These are phyloP conservation scores for Temnothorax longispinosus DNA, from an alignment of 1,140 invertebrate genomes.

Conservation along the genomic window DNA sequence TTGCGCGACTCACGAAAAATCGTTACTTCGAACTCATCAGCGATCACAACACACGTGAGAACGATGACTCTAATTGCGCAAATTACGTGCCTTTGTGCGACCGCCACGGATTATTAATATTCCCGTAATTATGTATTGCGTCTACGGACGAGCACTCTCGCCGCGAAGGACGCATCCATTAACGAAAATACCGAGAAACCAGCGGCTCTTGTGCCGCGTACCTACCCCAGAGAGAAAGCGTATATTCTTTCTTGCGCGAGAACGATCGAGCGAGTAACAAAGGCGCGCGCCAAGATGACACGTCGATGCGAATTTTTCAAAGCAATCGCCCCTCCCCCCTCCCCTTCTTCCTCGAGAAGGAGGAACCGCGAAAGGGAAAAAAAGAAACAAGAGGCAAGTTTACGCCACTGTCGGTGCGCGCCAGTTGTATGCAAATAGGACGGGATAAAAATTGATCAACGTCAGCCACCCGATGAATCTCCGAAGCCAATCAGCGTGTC, in stretches of 20 bases:
- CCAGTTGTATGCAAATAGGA: constrained; percentile 79
- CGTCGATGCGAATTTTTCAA: constrained; percentile 36
- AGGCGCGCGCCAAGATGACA: not conserved
- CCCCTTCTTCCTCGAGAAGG: not conserved
- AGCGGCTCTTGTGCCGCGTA: not conserved
- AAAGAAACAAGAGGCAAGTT: constrained; percentile 29
- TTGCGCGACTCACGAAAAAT: constrained; percentile 44
- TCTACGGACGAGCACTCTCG: constrained; percentile 4
- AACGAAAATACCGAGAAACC: constrained; percentile 31
- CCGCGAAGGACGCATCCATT: constrained; percentile 23
- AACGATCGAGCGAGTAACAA: constrained; percentile 32
- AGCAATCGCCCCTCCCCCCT: not conserved
- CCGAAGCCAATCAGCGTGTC: constrained; percentile 78
- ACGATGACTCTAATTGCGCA: constrained; percentile 55
- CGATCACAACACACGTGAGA: constrained; percentile 3
- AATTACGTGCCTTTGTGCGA: constrained; percentile 56
- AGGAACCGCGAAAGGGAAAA: not conserved
- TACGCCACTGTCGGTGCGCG: constrained; percentile 72
- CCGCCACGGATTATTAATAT: constrained; percentile 57
- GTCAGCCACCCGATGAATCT: constrained; percentile 78
- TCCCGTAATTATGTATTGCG: constrained; percentile 52
- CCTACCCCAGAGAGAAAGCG: not conserved
- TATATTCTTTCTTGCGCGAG: too few species aligned
- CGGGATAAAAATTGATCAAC: constrained; percentile 79
- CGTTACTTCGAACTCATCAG: constrained; percentile 52